Evolutionary conservation across 2,888 invertebrate genomes (phyloP).

Genomic region (Macrosoma leucophasiata): DNA sequence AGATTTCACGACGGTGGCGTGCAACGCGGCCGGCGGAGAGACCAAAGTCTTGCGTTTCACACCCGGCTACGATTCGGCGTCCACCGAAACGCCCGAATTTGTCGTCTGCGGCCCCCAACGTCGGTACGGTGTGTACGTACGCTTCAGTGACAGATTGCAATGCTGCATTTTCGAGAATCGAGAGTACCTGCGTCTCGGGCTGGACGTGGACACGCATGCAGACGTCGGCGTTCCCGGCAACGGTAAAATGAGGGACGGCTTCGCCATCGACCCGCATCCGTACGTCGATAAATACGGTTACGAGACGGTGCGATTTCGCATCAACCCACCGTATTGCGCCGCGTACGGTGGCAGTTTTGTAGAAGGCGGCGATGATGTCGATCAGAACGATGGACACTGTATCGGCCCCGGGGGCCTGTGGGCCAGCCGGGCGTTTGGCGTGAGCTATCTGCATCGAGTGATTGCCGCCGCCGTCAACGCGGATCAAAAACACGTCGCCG

Average conservation of each 20-base stretch:
- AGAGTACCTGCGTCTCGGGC: conserved; percentile 3
- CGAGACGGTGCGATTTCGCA: conserved; percentile 6
- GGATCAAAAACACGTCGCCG: conserved; percentile 4
- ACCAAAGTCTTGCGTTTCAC: conserved; percentile 4
- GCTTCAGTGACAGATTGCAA: neutral
- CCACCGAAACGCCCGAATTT: conserved; percentile 7
- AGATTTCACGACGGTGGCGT: conserved; percentile 2
- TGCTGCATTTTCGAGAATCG: conserved; percentile 4
- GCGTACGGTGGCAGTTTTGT: conserved; percentile 4
- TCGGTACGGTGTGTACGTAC: conserved; percentile 3
- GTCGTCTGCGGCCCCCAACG: conserved; percentile 3
- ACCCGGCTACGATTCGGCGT: too few species aligned
- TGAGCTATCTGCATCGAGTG: conserved; percentile 2
- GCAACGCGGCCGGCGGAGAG: conserved; percentile 1
- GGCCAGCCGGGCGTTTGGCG: neutral
- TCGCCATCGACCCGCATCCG: conserved; percentile 5
- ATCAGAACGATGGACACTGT: neutral
- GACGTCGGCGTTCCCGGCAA: conserved; percentile 2
- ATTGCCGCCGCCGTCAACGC: conserved; percentile 1
- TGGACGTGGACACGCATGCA: conserved; percentile 1
- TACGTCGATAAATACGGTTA: conserved; percentile 8
- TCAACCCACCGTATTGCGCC: conserved; percentile 6
- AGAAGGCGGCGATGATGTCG: neutral
- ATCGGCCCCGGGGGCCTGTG: neutral
- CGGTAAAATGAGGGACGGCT: conserved; percentile 4